Percentiles rank a stretch among this genome's conserved stretches.
Conservation (phyloP, 2,888 invertebrate genomes). For the Epirrita christyi region DNA sequence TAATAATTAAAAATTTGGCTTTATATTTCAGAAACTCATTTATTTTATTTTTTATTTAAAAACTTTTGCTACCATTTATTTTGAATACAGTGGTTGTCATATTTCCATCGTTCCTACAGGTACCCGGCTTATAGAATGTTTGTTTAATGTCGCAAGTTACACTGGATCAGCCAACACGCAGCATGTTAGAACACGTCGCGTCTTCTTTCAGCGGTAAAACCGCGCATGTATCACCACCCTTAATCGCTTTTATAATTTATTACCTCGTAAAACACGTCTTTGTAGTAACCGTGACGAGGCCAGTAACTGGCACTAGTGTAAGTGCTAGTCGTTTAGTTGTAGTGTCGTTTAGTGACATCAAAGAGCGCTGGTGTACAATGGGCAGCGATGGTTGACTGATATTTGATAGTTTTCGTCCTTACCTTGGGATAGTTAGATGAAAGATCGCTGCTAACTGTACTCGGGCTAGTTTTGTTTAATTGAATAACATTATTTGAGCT, state of each 20-base stretch:
- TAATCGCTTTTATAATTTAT: constrained; percentile 65
- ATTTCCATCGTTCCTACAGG: no score
- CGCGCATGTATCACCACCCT: constrained; percentile 11
- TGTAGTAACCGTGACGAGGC: constrained; percentile 39
- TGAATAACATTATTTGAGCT: not conserved
- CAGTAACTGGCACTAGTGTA: constrained; percentile 31
- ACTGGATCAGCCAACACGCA: no score
- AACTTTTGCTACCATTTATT: no score
- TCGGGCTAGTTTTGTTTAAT: not conserved
- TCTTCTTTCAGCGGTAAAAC: constrained; percentile 33
- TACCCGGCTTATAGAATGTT: no score
- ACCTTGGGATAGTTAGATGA: constrained; percentile 1
- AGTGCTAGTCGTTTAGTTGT: constrained; percentile 22
- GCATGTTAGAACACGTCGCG: not conserved
- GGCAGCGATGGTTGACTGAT: constrained; percentile 20
- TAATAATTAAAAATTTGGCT: no score
- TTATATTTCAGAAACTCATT: no score
- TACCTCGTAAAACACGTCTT: constrained; percentile 66
- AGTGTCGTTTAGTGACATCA: constrained; percentile 23
- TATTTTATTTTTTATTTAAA: no score
- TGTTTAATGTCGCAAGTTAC: no score
- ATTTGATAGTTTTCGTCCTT: constrained; percentile 20
- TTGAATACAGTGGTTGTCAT: no score
- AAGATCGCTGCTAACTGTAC: constrained; percentile 1
- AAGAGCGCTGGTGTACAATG: constrained; percentile 21